Conservation (phyloP, 1,140 invertebrate genomes). For the Temnothorax curvispinosus region DNA sequence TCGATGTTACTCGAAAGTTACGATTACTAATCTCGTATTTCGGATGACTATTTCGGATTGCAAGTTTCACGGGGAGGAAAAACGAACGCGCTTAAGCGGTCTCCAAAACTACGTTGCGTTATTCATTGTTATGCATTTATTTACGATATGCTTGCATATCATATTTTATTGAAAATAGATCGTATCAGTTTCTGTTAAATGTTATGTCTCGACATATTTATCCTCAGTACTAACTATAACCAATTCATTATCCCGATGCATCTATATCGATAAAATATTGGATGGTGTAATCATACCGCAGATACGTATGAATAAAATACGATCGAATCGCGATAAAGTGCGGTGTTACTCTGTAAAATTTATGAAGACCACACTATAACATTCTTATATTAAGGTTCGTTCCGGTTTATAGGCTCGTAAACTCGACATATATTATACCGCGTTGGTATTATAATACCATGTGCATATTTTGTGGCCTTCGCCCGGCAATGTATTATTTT, state of each 20-base stretch:
- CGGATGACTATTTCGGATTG: slow-evolving; percentile 29
- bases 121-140: background rate
- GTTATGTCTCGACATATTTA: background rate
- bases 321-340: slow-evolving; percentile 17
- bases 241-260: background rate
- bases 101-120: background rate
- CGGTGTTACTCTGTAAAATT: slow-evolving; percentile 70
- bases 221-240: background rate
- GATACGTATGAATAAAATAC: slow-evolving; percentile 16
- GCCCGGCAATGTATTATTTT: slow-evolving; percentile 36
- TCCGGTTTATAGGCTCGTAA: slow-evolving; percentile 81
- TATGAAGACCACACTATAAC: slow-evolving; percentile 81
- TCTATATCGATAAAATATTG: slow-evolving; percentile 27
- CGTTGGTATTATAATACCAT: slow-evolving; percentile 75
- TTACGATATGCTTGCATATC: background rate
- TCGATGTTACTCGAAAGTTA: slow-evolving; percentile 35
- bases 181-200: background rate
- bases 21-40: slow-evolving; percentile 47
- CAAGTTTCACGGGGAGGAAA: background rate
- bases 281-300: background rate
- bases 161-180: background rate
- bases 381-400: slow-evolving; percentile 81
- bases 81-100: background rate
- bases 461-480: background rate
- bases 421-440: slow-evolving; percentile 71